phyloP scores from a whole-genome alignment of 2,797 vertebrate genomes.

The Decapterus maruadsi region DNA sequence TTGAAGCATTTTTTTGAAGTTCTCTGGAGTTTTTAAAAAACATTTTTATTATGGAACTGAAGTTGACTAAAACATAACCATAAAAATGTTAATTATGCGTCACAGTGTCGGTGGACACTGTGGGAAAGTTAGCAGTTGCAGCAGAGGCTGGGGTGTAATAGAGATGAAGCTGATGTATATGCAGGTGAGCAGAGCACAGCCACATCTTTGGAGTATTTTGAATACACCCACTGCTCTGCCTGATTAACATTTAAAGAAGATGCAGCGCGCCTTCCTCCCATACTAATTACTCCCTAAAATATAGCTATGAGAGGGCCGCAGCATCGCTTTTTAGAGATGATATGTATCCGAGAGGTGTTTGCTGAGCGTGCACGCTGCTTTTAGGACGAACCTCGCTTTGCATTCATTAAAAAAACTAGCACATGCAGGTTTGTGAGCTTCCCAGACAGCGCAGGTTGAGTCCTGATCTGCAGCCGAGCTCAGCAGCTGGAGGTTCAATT shows the following conservation, averaged over 20 bases:
- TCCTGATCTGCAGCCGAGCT: no score
- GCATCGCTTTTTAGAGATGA: slow-evolving; percentile 50
- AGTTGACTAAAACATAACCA: neutral
- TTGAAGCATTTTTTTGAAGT: neutral
- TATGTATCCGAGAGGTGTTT: slow-evolving; percentile 34
- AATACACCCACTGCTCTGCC: slow-evolving; percentile 41
- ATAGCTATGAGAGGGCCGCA: slow-evolving; percentile 24
- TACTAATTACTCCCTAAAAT: slow-evolving; percentile 55
- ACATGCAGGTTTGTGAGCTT: slow-evolving; percentile 9
- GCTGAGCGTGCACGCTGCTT: slow-evolving; percentile 49
- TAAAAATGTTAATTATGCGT: neutral
- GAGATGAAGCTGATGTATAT: slow-evolving; percentile 30
- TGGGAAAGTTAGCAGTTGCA: neutral
- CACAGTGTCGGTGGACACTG: neutral
- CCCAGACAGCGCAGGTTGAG: neutral
- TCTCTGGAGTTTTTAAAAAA: neutral
- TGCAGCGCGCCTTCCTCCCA: slow-evolving; percentile 29
- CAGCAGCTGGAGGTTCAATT: no score
- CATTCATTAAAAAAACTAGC: slow-evolving; percentile 29
- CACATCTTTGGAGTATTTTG: slow-evolving; percentile 33
- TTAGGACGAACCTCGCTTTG: slow-evolving; percentile 34
- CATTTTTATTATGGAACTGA: neutral
- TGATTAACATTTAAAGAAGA: slow-evolving; percentile 64
- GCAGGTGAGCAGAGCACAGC: slow-evolving; percentile 18
- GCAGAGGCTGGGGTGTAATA: neutral